phyloP scores from a whole-genome alignment of 2,113 vertebrate genomes.

The Noctilio leporinus region DNA sequence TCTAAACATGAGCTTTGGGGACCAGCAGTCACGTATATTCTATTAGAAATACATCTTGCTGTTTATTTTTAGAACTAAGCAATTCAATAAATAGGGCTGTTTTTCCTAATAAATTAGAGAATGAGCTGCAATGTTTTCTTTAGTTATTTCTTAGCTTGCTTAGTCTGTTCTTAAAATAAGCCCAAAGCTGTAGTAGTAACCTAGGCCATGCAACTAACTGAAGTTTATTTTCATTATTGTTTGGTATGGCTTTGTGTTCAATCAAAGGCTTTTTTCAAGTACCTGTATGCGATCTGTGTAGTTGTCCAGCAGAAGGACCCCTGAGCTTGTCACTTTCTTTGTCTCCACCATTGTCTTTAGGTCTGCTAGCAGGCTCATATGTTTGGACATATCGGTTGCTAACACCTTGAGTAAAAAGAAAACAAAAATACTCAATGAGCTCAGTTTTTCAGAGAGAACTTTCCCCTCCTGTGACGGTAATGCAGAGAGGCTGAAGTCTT shows the following conservation, averaged over 20 bases:
- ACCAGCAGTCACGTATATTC: neutral
- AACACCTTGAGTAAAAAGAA: constrained; percentile 83
- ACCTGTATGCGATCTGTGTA: constrained; percentile 99
- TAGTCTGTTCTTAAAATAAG: constrained; percentile 27
- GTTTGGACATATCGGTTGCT: constrained; percentile 99
- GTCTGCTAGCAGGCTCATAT: constrained; percentile 96
- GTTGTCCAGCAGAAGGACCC: constrained; percentile 95
- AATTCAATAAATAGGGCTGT: neutral
- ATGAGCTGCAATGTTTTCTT: neutral
- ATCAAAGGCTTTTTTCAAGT: neutral
- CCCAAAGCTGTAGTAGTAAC: neutral
- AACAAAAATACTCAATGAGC: neutral
- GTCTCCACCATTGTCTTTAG: constrained; percentile 99
- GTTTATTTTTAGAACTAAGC: constrained; percentile 43
- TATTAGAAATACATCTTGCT: neutral
- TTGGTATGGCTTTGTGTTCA: neutral
- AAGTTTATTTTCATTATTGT: neutral
- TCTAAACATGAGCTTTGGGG: neutral
- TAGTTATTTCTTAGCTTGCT: neutral
- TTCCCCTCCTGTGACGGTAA: fast-evolving
- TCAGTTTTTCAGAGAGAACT: fast-evolving
- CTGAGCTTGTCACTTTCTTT: constrained; percentile 98
- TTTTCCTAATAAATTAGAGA: constrained; percentile 12
- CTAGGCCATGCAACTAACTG: neutral
- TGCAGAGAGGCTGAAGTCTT: constrained; percentile 26